Evolutionary conservation across 2,888 invertebrate species (phyloP), one percentile per base, ranked within the genome.

Genomic region (Ethmia dodecea): DNA sequence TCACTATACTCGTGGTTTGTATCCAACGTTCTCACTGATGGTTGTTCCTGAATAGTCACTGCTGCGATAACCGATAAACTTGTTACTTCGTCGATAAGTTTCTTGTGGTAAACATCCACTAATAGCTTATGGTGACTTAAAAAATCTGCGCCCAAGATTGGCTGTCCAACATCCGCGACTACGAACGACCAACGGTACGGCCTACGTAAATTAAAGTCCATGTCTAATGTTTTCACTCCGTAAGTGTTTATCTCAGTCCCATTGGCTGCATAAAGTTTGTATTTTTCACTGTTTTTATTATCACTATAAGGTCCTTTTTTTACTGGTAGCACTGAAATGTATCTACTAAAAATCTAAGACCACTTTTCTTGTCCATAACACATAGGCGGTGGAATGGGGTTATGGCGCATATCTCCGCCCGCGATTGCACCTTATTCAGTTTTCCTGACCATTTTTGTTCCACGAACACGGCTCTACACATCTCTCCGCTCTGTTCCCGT

Each of bases 191-290:
- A 47, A 4, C 26, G 24, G 14, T 26, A 44, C 3, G 43, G 29
- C 31, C 45, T 25, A 3, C 45, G 28, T 31, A 45, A 35, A 3
- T 31, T 32, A 16, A 45, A 28, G 20, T 48, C 25, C 13, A 45
- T 12, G 9, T 15, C 28, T 25, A 45, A 12, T 1, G 33, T 33
- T 24, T 35, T 37, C 1, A 13, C 25, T 1, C 45, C 45, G 11
- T 36, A 44, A 13, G 43, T 47, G 5, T 26, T 35, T 3, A 35
- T 35, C 13, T 26, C 20, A 1, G 26, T 26, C 6, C 38, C 38
- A 22, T 55, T 60, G 5, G 52, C 51, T 1, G 54, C 51, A 28
- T 40, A 47, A 1, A 56, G 35, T 36, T 43, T 43, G 31, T 42
- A 42, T 31, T 31, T 43, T 24, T 36, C 38, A 2, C 34, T 40